These are phyloP conservation scores for Crotalus viridis DNA, from an alignment of 2,113 vertebrate genomes.

Conservation along the genomic window DNA sequence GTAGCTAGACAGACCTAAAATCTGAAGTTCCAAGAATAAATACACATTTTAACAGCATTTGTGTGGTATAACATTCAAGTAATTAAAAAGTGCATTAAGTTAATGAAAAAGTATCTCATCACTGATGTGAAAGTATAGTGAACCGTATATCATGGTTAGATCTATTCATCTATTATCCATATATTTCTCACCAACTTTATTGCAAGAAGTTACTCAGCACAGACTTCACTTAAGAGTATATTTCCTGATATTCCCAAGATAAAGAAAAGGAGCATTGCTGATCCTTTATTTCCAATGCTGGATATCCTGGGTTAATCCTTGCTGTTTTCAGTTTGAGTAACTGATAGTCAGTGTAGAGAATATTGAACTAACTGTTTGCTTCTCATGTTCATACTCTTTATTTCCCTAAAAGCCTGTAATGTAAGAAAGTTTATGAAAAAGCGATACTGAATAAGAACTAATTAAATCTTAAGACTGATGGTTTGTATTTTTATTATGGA, in stretches of 20 bases:
- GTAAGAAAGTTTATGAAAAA: not conserved
- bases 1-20: not conserved
- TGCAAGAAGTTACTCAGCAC: not conserved
- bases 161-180: not conserved
- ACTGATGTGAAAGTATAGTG: not conserved
- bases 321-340: not conserved
- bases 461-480: not conserved
- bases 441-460: not conserved
- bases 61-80: not conserved
- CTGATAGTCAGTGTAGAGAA: not conserved
- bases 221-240: not conserved
- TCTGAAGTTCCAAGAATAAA: not conserved
- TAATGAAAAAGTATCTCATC: not conserved
- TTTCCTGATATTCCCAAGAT: not conserved
- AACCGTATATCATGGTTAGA: not conserved
- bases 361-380: not conserved
- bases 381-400: not conserved
- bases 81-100: not conserved
- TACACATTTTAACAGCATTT: not conserved
- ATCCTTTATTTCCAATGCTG: not conserved
- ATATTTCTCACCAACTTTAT: not conserved
- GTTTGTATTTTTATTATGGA: not conserved
- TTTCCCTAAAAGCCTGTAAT: not conserved
- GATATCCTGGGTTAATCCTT: not conserved
- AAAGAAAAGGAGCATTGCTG: not conserved